Evolutionary conservation across 2,113 vertebrate species (phyloP).

Genomic region (Micromys minutus): DNA sequence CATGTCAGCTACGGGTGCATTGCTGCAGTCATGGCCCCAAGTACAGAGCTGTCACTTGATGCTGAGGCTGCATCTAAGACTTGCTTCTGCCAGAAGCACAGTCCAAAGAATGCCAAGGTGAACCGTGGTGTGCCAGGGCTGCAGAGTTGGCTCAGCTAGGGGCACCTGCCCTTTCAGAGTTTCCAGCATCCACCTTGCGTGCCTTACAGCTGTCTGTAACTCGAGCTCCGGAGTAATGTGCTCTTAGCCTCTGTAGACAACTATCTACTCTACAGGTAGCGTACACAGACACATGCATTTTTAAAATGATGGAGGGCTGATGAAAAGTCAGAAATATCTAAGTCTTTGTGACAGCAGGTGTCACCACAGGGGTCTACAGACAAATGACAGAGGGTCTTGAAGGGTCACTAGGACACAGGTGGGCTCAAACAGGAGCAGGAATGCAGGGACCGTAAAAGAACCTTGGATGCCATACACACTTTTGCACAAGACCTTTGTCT

Average conservation of each 20-base stretch:
- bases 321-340: background rate
- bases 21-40: accelerated
- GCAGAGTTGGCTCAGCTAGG: background rate
- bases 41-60: background rate
- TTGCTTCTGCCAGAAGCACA: background rate
- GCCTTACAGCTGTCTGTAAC: background rate
- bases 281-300: background rate
- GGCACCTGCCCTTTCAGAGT: background rate
- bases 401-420: background rate
- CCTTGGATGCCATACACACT: background rate
- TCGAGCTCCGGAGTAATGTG: background rate
- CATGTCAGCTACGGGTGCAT: accelerated
- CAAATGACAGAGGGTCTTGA: background rate
- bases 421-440: background rate
- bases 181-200: background rate
- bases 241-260: background rate
- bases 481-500: background rate
- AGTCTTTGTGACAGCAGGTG: background rate
- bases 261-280: background rate
- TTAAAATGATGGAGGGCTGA: background rate
- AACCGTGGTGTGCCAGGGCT: background rate
- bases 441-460: no score
- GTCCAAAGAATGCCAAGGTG: background rate
- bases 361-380: background rate
- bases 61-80: background rate